phyloP scores from a whole-genome alignment of 2,113 vertebrate species.

The Phocoena phocoena region DNA sequence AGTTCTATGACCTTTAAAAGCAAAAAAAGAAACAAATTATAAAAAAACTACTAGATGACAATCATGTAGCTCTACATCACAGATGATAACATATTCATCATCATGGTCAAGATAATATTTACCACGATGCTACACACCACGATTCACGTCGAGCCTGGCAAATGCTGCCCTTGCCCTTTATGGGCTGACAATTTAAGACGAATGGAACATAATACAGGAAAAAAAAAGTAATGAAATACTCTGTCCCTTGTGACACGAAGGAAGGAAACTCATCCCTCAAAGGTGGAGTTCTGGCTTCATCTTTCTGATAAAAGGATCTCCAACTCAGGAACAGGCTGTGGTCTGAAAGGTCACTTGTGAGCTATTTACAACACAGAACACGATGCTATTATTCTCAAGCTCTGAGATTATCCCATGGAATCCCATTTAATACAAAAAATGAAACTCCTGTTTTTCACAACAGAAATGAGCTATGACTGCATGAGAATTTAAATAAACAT shows the following conservation, averaged over 20 bases:
- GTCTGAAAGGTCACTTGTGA: constrained; percentile 41
- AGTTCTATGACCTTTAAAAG: neutral
- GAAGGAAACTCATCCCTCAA: neutral
- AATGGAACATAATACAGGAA: neutral
- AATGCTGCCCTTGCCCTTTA: neutral
- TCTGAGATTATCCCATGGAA: neutral
- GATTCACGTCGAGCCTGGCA: neutral
- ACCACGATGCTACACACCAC: neutral
- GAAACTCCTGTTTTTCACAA: neutral
- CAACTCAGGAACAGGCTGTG: neutral
- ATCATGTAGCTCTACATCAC: neutral
- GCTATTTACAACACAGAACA: neutral
- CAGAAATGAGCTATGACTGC: neutral
- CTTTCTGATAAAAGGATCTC: neutral
- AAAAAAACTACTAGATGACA: neutral
- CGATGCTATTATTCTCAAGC: neutral
- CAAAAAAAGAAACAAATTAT: constrained; percentile 29
- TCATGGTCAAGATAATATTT: neutral
- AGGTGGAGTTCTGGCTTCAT: neutral
- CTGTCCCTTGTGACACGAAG: constrained; percentile 23
- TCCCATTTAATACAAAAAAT: neutral
- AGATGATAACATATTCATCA: neutral
- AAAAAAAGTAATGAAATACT: constrained; percentile 10
- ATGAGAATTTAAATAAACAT: constrained; percentile 5
- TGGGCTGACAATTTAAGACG: constrained; percentile 15